Evolutionary conservation across 2,888 invertebrate species (phyloP).

Genomic region (Brachyopa scutellaris): DNA sequence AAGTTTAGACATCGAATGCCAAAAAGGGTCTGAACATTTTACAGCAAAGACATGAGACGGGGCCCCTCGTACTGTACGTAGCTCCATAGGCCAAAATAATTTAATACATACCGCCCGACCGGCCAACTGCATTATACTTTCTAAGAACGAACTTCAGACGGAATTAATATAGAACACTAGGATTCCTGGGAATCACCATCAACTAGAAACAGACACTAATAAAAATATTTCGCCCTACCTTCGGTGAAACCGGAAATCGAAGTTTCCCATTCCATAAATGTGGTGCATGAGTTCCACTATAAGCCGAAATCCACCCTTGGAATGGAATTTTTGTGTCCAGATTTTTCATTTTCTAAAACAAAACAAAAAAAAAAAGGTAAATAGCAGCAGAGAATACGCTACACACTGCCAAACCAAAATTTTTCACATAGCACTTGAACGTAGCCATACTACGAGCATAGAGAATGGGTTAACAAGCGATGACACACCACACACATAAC

Average conservation of each 20-base stretch:
- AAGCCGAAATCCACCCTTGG: not conserved
- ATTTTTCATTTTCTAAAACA: slow-evolving; percentile 14
- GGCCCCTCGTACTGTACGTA: too few species aligned
- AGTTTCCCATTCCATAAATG: slow-evolving; percentile 2
- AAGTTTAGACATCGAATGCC: too few species aligned
- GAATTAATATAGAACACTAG: not conserved
- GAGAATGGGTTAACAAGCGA: slow-evolving; percentile 46
- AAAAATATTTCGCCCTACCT: slow-evolving; percentile 27
- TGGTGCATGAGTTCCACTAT: not conserved
- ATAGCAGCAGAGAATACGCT: not conserved
- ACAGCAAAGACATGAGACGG: too few species aligned
- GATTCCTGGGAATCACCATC: not conserved
- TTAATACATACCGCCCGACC: too few species aligned
- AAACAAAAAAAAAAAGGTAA: too few species aligned
- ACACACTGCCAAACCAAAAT: too few species aligned
- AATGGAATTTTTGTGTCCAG: slow-evolving; percentile 46
- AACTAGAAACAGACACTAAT: slow-evolving; percentile 44
- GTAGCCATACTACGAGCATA: not conserved
- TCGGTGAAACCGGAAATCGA: slow-evolving; percentile 26
- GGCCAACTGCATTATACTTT: too few species aligned
- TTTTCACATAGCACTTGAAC: not conserved
- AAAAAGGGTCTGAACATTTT: too few species aligned
- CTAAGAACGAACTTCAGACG: too few species aligned
- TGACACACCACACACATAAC: slow-evolving; percentile 21
- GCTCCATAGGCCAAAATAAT: too few species aligned